A percentile compares a stretch with the other conserved stretches of the same genome.
Evolutionary conservation across 2,888 invertebrate species (phyloP).

Genomic region (Eustalomyia histrio): DNA sequence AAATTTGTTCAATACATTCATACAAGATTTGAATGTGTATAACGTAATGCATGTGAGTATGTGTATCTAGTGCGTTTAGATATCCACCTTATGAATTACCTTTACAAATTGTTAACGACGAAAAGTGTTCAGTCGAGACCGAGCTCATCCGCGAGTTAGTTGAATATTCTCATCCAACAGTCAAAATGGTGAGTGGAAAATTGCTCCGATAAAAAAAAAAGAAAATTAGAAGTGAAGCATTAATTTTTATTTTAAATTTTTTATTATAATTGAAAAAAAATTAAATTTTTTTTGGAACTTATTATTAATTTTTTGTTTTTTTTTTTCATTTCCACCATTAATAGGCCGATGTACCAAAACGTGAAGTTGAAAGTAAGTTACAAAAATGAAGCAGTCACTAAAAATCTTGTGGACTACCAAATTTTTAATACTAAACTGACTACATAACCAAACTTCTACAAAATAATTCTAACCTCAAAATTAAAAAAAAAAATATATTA

Average conservation of each 20-base stretch:
- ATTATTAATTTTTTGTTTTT: slow-evolving; percentile 63
- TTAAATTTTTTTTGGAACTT: slow-evolving; percentile 21
- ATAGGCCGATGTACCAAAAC: slow-evolving; percentile 91
- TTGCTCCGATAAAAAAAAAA: slow-evolving; percentile 47
- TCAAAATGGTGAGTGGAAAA: slow-evolving; percentile 84
- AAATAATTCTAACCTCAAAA: slow-evolving; percentile 70
- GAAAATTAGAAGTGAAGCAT: slow-evolving; percentile 52
- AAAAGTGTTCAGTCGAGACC: slow-evolving; percentile 80
- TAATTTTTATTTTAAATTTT: slow-evolving; percentile 9
- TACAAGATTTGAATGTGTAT: slow-evolving; percentile 30
- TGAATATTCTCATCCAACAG: slow-evolving; percentile 81
- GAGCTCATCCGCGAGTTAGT: slow-evolving; percentile 81
- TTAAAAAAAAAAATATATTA: slow-evolving; percentile 56
- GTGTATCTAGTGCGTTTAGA: slow-evolving; percentile 59
- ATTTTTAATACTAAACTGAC: slow-evolving; percentile 31
- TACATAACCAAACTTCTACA: slow-evolving; percentile 20
- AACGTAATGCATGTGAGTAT: slow-evolving; percentile 52
- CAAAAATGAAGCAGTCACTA: slow-evolving; percentile 23
- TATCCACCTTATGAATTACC: slow-evolving; percentile 77
- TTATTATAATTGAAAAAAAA: slow-evolving; percentile 24
- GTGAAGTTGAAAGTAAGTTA: slow-evolving; percentile 94
- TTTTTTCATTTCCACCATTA: slow-evolving; percentile 68
- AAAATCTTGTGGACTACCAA: slow-evolving; percentile 39
- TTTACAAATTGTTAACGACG: slow-evolving; percentile 77
- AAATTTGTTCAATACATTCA: slow-evolving; percentile 17